Percentiles rank a stretch among this genome's conserved stretches.
These are phyloP conservation scores for Gastrophryne carolinensis DNA, from an alignment of 2,797 vertebrate genomes.

Conservation along the genomic window DNA sequence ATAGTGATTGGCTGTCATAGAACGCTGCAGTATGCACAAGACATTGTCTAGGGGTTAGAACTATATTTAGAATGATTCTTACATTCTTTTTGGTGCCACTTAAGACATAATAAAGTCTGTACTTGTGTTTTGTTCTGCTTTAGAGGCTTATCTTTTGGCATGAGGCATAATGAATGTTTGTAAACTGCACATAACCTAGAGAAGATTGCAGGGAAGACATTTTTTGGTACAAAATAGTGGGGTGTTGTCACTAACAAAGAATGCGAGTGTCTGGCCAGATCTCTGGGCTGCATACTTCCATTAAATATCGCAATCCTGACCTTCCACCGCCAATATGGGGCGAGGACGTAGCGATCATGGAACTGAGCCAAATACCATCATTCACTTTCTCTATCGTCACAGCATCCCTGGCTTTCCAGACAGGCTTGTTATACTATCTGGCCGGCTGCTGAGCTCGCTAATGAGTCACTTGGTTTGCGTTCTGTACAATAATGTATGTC, in stretches of 20 bases:
- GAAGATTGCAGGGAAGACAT: background rate
- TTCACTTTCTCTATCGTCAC: conserved; percentile 11
- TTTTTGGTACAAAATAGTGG: background rate
- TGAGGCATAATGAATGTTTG: conserved; percentile 2
- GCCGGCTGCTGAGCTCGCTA: conserved; percentile 10
- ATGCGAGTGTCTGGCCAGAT: conserved; percentile 25
- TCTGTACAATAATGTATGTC: conserved; percentile 3
- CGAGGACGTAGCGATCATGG: conserved; percentile 27
- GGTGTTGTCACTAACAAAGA: conserved; percentile 22
- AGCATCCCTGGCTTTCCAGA: conserved; percentile 10
- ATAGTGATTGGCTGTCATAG: background rate
- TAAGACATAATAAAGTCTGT: background rate
- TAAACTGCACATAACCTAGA: conserved; percentile 30
- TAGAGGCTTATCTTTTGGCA: background rate
- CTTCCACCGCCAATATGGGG: conserved; percentile 9
- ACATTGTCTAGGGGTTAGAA: background rate
- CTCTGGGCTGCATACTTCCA: conserved; percentile 12
- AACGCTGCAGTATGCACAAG: background rate
- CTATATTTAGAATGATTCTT: background rate
- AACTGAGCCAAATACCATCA: conserved; percentile 4
- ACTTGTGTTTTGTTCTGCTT: background rate
- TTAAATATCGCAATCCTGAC: conserved; percentile 15
- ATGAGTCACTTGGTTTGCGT: conserved; percentile 14
- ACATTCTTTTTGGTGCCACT: background rate
- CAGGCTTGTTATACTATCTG: conserved; percentile 3